Evolutionary conservation across 30 jellyfish, hydroid and myxozoan species (phyloP), one percentile per base, ranked within the genome.

Genomic region (Aurelia aurita complex sp. Pacific): DNA sequence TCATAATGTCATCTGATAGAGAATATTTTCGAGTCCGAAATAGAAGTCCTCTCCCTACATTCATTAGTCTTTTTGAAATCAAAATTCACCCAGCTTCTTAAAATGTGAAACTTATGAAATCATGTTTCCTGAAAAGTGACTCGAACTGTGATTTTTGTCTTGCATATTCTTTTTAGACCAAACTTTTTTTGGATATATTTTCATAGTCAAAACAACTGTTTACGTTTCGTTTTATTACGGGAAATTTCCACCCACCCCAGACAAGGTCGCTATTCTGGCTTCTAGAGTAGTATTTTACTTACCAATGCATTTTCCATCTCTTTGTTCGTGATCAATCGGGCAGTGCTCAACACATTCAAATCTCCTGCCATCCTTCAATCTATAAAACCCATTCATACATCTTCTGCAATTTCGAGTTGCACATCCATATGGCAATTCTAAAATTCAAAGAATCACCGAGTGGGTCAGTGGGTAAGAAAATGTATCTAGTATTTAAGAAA

Each of bases 231-330:
- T 33, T 12, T 1, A 13, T 65, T 36, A 23, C 35, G 16, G 46
- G 36, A 65, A 65, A 69, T 69, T 19, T 7, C 62, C 79, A 69
- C n/a, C 10, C 4, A 16, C 33, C n/a, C 15, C 18, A 33, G 16
- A 69, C 15, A 9, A 9, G 18, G 59, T 38, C 5, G 5, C 50
- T 38, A 2, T 38, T 38, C 50, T 4, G 50, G 50, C 3, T 2
- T 38, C 50, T 2, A 38, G 5, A 4, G 5, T 6, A 29, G 79
- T n/a, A 7, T 38, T 42, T 16, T 19, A 16, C 87, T n/a, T 63
- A 77, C 87, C 87, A 17, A 60, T 54, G 65, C 87, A 77, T 63
- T 29, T 61, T 33, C 87, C 87, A 54, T 55, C n/a, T 43, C 52
- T 36, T 40, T 59, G 67, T 65, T 53, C 77, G 70, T 61, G 74